phyloP scores from a whole-genome alignment of 2,113 vertebrate species.

The Platysternon megacephalum region DNA sequence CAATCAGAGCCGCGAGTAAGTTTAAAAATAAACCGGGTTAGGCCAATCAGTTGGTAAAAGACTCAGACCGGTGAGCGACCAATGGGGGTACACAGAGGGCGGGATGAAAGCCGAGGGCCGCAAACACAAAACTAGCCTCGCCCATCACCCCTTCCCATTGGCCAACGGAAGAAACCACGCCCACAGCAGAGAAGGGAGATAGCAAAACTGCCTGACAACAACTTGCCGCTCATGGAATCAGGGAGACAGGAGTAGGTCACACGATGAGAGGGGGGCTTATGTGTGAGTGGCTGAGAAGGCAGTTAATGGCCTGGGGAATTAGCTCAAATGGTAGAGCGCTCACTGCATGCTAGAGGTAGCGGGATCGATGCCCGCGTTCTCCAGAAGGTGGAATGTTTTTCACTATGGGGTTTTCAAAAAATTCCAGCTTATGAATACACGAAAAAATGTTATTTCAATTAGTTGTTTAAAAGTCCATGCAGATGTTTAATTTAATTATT shows the following conservation, averaged over 20 bases:
- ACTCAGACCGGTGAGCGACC: background rate
- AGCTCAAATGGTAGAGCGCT: constrained; percentile 83
- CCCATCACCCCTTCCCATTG: background rate
- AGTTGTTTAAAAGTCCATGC: background rate
- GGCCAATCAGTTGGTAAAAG: constrained; percentile 23
- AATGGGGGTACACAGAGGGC: background rate
- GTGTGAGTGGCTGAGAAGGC: rapidly evolving
- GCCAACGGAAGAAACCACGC: background rate
- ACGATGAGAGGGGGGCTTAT: background rate
- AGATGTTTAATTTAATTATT: background rate
- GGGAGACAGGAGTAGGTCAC: rapidly evolving
- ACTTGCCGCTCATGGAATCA: background rate
- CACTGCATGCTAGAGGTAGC: constrained; percentile 80
- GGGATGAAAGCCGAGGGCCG: rapidly evolving
- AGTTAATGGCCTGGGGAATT: constrained; percentile 42
- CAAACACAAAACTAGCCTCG: background rate
- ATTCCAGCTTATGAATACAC: no score
- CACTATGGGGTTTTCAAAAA: no score
- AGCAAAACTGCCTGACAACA: constrained; percentile 55
- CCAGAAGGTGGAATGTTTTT: background rate
- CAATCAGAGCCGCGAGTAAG: background rate
- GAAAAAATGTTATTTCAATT: background rate
- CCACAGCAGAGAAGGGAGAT: background rate
- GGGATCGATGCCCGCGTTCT: constrained; percentile 84
- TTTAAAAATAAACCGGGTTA: constrained; percentile 66